Conservation (phyloP, 2,888 invertebrate genomes). For the Drosophila dives region DNA sequence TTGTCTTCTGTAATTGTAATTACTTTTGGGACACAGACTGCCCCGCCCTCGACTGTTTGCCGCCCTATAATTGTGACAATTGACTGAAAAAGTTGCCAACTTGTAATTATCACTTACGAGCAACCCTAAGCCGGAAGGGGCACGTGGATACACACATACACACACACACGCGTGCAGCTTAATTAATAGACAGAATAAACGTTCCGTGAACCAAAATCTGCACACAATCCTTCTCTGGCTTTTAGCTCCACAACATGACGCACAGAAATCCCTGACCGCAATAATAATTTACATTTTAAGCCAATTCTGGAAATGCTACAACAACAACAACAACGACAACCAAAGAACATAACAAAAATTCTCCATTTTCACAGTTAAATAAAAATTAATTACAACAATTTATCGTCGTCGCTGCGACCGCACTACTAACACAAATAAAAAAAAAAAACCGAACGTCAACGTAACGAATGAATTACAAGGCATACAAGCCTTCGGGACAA, state of each 20-base stretch:
- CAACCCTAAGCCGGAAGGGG: conserved; percentile 31
- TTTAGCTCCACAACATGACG: conserved; percentile 56
- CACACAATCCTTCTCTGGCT: conserved; percentile 47
- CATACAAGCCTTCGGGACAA: conserved; percentile 69
- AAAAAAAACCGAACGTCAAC: conserved; percentile 36
- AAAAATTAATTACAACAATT: conserved; percentile 83
- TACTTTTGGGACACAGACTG: conserved; percentile 49
- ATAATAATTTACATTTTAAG: conserved; percentile 82
- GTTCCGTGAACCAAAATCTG: conserved; percentile 56
- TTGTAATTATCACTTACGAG: conserved; percentile 78
- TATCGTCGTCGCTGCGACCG: conserved; percentile 68
- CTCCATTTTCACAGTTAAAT: conserved; percentile 82
- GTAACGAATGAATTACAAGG: conserved; percentile 77
- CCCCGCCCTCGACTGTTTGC: conserved; percentile 24
- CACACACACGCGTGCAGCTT: conserved; percentile 47
- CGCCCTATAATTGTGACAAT: conserved; percentile 68
- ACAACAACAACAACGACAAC: conserved; percentile 5
- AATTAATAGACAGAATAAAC: conserved; percentile 80
- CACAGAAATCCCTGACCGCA: conserved; percentile 68
- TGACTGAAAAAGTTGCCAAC: conserved; percentile 77
- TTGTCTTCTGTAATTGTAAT: conserved; percentile 71
- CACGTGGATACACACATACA: conserved; percentile 11
- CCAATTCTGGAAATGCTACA: conserved; percentile 79
- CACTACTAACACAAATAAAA: conserved; percentile 39
- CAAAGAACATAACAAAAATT: conserved; percentile 39